Conservation (phyloP, 2,113 vertebrate genomes). For the Prolemur simus region DNA sequence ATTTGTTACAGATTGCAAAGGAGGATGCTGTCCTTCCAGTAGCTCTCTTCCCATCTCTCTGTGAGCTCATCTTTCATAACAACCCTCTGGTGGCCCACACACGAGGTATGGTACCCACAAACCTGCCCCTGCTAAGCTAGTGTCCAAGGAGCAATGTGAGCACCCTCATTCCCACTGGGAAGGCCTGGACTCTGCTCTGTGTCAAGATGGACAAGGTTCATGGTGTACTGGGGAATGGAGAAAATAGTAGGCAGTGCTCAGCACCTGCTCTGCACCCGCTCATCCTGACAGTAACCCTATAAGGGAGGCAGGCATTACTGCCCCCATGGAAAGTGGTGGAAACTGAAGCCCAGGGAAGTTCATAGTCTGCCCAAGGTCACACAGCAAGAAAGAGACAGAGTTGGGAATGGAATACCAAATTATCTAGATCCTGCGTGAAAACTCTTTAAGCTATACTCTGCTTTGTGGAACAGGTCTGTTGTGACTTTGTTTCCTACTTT, state of each 20-base stretch:
- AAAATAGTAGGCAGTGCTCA: neutral
- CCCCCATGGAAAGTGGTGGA: neutral
- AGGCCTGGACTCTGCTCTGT: neutral
- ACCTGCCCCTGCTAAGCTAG: neutral
- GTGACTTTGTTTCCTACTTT: neutral
- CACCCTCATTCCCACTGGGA: neutral
- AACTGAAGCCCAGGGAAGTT: neutral
- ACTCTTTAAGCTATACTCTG: neutral
- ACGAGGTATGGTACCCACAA: slow-evolving; percentile 80
- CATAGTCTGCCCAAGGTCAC: neutral
- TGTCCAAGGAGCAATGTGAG: neutral
- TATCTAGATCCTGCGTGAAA: neutral
- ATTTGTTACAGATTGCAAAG: slow-evolving; percentile 83
- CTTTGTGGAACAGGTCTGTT: neutral
- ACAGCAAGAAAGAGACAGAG: neutral
- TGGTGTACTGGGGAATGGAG: neutral
- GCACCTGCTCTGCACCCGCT: neutral
- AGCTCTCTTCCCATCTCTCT: slow-evolving; percentile 87
- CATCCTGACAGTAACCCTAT: neutral
- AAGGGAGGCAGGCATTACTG: neutral
- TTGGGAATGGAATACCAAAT: neutral
- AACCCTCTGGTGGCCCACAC: slow-evolving; percentile 87
- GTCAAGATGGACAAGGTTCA: neutral
- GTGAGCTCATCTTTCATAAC: slow-evolving; percentile 87
- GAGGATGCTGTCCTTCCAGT: slow-evolving; percentile 88